Evolutionary conservation across 2,113 vertebrate genomes (phyloP), one percentile per base, ranked within the genome.

Genomic region (Uria lomvia): DNA sequence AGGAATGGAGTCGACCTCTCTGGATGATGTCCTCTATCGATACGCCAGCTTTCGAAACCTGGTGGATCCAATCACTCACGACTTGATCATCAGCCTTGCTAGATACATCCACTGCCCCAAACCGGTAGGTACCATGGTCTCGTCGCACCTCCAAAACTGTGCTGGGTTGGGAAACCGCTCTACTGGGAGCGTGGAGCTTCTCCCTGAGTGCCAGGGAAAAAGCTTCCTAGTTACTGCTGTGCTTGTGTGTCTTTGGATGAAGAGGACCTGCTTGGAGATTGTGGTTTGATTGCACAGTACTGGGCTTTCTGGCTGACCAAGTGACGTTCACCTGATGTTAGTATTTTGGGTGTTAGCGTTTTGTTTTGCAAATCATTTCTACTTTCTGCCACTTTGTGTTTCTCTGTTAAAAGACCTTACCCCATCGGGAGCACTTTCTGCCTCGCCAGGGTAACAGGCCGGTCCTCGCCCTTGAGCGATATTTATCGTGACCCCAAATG

Each of bases 41-140:
- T 99, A 99, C 0, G 99, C 99, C 98, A 99, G 99, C 98, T 99
- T 99, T 98, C 98, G 99, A 62, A 99, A 99, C 98, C 98, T 99
- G 92, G 99, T 99, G 91, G 99, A 99, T 97, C 99, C 99, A 15
- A 99, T 99, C 98, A 99, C 99, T 1, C 99, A 99, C 1, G 99
- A 99, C 97, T 98, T 99, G 93, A 99, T 99, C 95, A 99, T 99
- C 98, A 99, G 99, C 97, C 98, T 99, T 88, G 99, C 99, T 1
- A 98, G 99, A 92, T 99, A 99, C 55, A 98, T 99, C 94, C 99
- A 99, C 97, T 99, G 99, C 98, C 99, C 99, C 68, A 99, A 99
- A 97, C 98, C 99, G 97, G 99, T 99, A 98, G 55, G 98, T 95
- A 27, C 55, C 40, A 2, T 2, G 3, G 4, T 38, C 30, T 47